Percentiles rank a stretch among this genome's conserved stretches.
Conservation (phyloP, 2,797 vertebrate genomes). For the Cossypha dichroa region DNA sequence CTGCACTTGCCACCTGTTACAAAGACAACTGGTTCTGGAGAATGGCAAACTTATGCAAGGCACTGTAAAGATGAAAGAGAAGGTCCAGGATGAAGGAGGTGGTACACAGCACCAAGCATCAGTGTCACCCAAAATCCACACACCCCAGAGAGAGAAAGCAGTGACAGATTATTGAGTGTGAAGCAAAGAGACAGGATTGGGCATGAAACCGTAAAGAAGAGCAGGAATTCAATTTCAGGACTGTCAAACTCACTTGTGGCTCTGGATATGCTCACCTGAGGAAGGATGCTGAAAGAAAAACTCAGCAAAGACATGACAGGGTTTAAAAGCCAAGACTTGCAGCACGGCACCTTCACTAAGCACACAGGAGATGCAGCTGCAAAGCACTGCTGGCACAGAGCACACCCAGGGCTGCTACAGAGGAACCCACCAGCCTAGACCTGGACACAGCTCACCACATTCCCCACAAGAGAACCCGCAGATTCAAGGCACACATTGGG, state of each 20-base stretch:
- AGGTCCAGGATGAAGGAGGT: neutral
- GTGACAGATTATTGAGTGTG: neutral
- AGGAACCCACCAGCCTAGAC: neutral
- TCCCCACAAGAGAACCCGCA: neutral
- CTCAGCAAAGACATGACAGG: rapidly evolving
- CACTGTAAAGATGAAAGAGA: neutral
- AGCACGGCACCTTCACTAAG: neutral
- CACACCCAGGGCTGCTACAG: neutral
- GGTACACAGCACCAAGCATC: neutral
- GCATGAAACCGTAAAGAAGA: slow-evolving; percentile 24
- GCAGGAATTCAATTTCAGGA: slow-evolving; percentile 42
- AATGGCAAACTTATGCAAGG: neutral
- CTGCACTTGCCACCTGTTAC: neutral
- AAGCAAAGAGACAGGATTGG: slow-evolving; percentile 14
- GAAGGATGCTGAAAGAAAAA: neutral
- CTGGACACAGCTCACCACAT: neutral
- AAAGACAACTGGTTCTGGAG: neutral
- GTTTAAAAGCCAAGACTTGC: neutral
- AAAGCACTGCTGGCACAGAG: neutral
- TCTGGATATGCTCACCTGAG: neutral
- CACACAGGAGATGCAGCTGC: neutral
- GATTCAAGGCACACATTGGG: neutral
- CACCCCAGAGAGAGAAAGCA: neutral
- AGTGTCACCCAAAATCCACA: neutral
- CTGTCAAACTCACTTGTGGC: slow-evolving; percentile 24